Percentiles rank a stretch among this genome's conserved stretches.
phyloP scores from a whole-genome alignment of 2,888 invertebrate species.

The Calameuta idolon region DNA sequence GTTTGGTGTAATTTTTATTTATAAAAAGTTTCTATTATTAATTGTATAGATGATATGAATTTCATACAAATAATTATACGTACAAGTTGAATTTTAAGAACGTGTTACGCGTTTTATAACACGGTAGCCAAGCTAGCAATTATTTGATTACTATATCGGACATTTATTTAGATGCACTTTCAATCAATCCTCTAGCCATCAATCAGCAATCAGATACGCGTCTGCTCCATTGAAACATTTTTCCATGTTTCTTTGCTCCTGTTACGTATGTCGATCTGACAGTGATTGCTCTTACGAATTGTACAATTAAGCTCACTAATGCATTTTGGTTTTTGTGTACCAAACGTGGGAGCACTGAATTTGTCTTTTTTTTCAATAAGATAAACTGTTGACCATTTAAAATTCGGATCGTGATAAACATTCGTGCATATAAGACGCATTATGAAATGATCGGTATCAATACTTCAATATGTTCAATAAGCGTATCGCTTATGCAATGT shows the following conservation, averaged over 20 bases:
- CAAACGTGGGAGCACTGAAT: neutral
- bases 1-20: neutral
- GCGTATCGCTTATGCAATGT: neutral
- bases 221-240: neutral
- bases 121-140: slow-evolving; percentile 34
- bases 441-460: neutral
- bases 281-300: slow-evolving; percentile 54
- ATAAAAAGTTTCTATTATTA: neutral
- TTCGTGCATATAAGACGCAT: neutral
- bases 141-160: slow-evolving; percentile 44
- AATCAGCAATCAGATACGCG: slow-evolving; percentile 35
- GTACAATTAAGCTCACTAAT: slow-evolving; percentile 40
- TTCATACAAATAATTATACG: neutral
- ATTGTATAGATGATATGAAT: neutral
- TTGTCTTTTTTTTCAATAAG: neutral
- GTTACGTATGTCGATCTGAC: slow-evolving; percentile 34
- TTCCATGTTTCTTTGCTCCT: slow-evolving; percentile 7
- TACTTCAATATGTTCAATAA: neutral
- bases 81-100: neutral
- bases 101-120: neutral
- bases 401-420: neutral
- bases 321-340: neutral
- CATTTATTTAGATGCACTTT: slow-evolving; percentile 49
- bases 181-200: slow-evolving; percentile 52
- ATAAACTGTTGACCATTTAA: neutral